Conservation (phyloP, 2,797 vertebrate species). For the Anniella stebbinsi region DNA sequence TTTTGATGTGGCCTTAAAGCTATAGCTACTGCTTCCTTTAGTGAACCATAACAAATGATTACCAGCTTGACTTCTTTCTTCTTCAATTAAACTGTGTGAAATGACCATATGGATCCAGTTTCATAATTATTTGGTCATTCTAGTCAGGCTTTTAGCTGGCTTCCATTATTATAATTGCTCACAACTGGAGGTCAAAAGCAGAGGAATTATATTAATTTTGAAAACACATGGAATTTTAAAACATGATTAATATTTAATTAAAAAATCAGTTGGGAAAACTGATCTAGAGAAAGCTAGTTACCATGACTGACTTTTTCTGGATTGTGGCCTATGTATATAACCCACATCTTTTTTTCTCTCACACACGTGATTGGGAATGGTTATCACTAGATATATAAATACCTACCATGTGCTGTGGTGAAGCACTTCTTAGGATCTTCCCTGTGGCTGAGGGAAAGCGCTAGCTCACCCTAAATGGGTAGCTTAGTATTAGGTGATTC, state of each 20-base stretch:
- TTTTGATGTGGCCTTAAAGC: not conserved
- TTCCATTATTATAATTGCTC: slow-evolving; percentile 2
- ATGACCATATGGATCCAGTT: not conserved
- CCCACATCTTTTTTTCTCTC: not conserved
- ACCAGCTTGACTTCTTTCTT: slow-evolving; percentile 36
- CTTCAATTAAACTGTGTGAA: not conserved
- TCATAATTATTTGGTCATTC: slow-evolving; percentile 13
- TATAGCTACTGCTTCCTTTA: not conserved
- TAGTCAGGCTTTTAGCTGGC: not conserved
- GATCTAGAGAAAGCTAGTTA: not conserved
- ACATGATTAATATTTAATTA: not conserved
- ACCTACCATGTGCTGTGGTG: not conserved
- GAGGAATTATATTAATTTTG: not conserved
- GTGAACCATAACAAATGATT: not conserved
- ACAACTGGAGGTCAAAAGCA: slow-evolving; percentile 16
- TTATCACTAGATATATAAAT: not conserved
- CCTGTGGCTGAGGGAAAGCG: not conserved
- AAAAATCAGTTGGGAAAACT: not conserved
- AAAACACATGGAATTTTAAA: not conserved
- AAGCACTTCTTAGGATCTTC: not conserved
- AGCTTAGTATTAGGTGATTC: not conserved
- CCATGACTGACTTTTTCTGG: not conserved
- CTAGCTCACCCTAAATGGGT: not conserved
- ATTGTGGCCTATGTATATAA: not conserved
- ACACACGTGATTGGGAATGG: not conserved